Conservation (phyloP, 2,888 invertebrate species). For the Gymnocheta viridis region DNA sequence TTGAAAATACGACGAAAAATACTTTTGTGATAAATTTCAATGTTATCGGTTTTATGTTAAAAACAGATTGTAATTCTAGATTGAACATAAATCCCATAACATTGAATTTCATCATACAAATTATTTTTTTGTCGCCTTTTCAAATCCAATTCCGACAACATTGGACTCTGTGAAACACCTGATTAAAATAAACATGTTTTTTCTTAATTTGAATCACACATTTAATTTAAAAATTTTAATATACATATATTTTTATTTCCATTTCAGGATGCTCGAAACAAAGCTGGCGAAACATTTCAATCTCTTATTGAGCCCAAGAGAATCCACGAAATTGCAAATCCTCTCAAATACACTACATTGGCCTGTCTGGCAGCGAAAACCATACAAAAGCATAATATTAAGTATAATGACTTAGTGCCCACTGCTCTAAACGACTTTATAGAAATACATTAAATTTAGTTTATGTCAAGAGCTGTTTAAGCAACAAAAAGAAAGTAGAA, state of each 20-base stretch:
- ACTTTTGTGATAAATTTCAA: too few relatives aligned
- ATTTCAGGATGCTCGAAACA: conserved; percentile 85
- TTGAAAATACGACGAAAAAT: too few relatives aligned
- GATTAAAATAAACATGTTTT: too few relatives aligned
- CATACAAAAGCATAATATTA: conserved; percentile 87
- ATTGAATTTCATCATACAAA: too few relatives aligned
- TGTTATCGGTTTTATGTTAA: too few relatives aligned
- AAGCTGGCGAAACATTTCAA: conserved; percentile 89
- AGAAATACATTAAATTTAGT: conserved; percentile 78
- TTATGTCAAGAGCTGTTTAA: conserved; percentile 10
- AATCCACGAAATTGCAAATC: conserved; percentile 87
- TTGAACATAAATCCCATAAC: too few relatives aligned
- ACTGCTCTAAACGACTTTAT: conserved; percentile 83
- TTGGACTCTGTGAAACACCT: too few relatives aligned
- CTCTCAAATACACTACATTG: conserved; percentile 89
- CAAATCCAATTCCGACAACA: too few relatives aligned
- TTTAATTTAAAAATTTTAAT: neutral
- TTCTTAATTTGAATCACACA: too few relatives aligned
- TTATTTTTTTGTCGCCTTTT: too few relatives aligned
- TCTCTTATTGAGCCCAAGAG: conserved; percentile 86
- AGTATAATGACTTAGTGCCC: conserved; percentile 85
- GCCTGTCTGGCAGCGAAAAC: conserved; percentile 93
- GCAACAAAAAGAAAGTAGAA: neutral
- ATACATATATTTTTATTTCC: neutral
- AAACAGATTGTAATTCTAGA: too few relatives aligned